Base-by-base conservation (phyloP, 2,888 invertebrate species). In the Eulithis prunata region DNA sequence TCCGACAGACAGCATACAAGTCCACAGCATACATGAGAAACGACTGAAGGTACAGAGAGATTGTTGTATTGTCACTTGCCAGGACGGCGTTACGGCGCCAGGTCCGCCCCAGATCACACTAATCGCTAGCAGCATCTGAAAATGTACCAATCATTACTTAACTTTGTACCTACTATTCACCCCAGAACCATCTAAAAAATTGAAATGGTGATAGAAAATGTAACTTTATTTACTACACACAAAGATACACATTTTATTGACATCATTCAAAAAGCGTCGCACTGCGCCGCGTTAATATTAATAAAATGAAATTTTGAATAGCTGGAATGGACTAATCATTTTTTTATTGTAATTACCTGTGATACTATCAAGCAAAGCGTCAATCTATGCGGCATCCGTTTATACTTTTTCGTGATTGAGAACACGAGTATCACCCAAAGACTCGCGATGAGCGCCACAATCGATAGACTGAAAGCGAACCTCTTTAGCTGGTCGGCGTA, bases 391-490 rank as follows among this genome's bases (percentile, higher is more conserved):
- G 98, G 97, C 87, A 97, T 94, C 62, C 96, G 94, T 72, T 94
- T 95, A 74, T 96, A 96, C 77, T 96, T 96, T 80, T 96, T 96
- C 3, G 96, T 97, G 28, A 96, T 87, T 1, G 94, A 87, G 78
- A 98, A 96, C 11, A 98, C 94, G 0, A 95, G 83, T 0, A 97
- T 78, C 57, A 98, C 94, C 97, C 98, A 98, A 7, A 96, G 85
- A 66, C 96, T 96, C 36, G 96, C 96, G 2, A 97, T 87, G 0
- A 96, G 90, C 1, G 97, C 96, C 3, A 96, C 94, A 56, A 98
- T 95, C 73, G 98, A 97, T 55, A 98, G 94, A 78, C 98, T 97
- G 75, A 98, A 96, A 0, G 97, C 96, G 78, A 98, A 98, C 45
- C 94, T 90, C 82, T 96, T 95, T 61, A 98, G 86, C 75, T 98